These are phyloP conservation scores for Eremobia ochroleuca DNA, from an alignment of 2,888 invertebrate genomes.

Conservation along the genomic window DNA sequence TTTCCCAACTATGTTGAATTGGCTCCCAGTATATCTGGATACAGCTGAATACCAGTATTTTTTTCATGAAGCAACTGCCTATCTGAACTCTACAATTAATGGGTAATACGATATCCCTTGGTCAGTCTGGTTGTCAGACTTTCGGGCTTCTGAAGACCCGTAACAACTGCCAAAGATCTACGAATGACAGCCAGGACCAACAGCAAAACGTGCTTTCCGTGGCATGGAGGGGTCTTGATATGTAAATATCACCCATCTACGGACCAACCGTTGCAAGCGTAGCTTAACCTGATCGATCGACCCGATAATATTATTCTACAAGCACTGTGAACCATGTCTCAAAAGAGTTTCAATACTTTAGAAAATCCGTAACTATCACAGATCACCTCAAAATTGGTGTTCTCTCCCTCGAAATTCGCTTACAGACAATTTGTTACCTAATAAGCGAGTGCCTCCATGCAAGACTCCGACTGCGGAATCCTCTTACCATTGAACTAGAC, in stretches of 20 bases:
- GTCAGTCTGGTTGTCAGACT: neutral
- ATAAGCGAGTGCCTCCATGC: conserved; percentile 52
- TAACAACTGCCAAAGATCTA: too few relatives aligned
- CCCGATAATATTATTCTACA: neutral
- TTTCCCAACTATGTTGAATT: too few relatives aligned
- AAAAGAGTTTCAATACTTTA: neutral
- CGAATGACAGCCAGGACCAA: too few relatives aligned
- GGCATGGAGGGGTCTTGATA: neutral
- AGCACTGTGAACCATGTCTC: neutral
- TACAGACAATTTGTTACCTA: conserved; percentile 55
- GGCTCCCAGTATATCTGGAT: neutral
- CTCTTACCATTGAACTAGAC: conserved; percentile 68
- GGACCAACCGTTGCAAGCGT: too few relatives aligned
- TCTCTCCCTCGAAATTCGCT: conserved; percentile 46
- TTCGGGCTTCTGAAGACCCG: too few relatives aligned
- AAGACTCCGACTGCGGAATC: conserved; percentile 66
- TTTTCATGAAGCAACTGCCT: neutral
- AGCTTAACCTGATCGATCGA: too few relatives aligned
- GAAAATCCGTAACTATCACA: neutral
- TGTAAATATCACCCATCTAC: neutral
- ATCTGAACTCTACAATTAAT: neutral
- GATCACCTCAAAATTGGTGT: conserved; percentile 34
- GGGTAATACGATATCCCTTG: neutral
- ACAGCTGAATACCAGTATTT: neutral
- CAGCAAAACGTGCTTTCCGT: too few relatives aligned